These are phyloP conservation scores for Leptoteleia sp. DNA, from an alignment of 1,140 invertebrate species.

Conservation along the genomic window DNA sequence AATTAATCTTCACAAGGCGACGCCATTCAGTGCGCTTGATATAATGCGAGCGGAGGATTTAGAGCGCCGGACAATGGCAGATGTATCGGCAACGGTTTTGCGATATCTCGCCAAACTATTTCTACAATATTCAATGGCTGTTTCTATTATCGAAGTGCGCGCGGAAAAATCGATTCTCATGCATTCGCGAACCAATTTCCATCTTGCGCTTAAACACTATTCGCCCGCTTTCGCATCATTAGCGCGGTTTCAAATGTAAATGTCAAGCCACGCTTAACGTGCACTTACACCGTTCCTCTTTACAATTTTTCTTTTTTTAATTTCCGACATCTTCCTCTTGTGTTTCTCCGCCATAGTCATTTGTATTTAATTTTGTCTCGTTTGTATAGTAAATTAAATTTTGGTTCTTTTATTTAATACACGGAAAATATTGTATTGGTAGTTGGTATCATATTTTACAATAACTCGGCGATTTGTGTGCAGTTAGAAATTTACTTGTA, in stretches of 20 bases:
- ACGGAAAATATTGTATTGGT: no score
- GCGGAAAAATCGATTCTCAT: conserved; percentile 53
- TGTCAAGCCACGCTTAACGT: conserved; percentile 22
- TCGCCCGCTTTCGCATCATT: conserved; percentile 43
- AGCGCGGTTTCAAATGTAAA: conserved; percentile 48
- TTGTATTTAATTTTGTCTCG: no score
- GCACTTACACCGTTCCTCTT: conserved; percentile 3
- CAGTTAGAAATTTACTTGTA: no score
- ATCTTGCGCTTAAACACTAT: conserved; percentile 45
- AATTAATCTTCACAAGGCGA: conserved; percentile 54
- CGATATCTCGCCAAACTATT: conserved; percentile 57
- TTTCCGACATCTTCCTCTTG: no score
- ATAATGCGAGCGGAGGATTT: conserved; percentile 54
- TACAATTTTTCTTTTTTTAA: no score
- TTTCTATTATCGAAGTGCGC: conserved; percentile 52
- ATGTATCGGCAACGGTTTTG: conserved; percentile 49
- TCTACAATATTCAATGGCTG: conserved; percentile 54
- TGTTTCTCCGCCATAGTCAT: no score
- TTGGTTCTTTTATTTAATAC: no score
- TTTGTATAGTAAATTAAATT: no score
- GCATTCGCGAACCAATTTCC: conserved; percentile 48
- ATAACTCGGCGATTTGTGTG: no score
- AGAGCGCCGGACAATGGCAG: conserved; percentile 47
- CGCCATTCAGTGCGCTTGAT: conserved; percentile 28
- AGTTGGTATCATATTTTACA: no score